phyloP scores from a whole-genome alignment of 2,113 vertebrate species.

The Chrysemys picta region DNA sequence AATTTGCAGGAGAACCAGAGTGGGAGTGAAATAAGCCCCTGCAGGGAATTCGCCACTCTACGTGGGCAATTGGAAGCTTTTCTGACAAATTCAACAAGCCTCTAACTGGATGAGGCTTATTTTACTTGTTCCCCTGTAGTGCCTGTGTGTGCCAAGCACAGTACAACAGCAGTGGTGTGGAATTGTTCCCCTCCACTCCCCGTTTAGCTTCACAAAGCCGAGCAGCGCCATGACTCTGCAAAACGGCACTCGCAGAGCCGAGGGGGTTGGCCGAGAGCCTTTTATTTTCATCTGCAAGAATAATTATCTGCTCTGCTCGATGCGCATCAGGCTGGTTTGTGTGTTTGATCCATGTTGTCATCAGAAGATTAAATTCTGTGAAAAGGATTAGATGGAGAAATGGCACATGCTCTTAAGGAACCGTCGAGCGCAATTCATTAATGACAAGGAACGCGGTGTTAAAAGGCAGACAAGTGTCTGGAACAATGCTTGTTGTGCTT shows the following conservation, averaged over 20 bases:
- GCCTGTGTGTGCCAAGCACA: not conserved
- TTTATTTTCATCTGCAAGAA: not conserved
- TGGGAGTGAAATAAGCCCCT: not conserved
- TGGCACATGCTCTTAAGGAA: accelerated
- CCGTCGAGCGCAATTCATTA: not conserved
- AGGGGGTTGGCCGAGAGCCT: not conserved
- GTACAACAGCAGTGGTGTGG: not conserved
- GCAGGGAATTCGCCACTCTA: not conserved
- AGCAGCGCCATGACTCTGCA: not conserved
- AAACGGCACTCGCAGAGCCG: not conserved
- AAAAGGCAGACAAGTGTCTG: not conserved
- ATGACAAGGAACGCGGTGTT: not conserved
- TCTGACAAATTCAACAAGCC: not conserved
- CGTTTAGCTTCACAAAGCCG: not conserved
- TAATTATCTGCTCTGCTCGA: not conserved
- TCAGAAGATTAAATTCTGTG: slow-evolving; percentile 14
- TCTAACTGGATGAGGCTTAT: not conserved
- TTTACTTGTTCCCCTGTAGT: not conserved
- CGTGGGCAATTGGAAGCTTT: not conserved
- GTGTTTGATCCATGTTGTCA: not conserved
- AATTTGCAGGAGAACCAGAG: not conserved
- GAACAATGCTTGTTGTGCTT: not conserved
- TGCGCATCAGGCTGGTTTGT: not conserved
- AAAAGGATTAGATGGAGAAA: slow-evolving; percentile 1
- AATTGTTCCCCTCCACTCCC: accelerated